Evolutionary conservation across 2,888 invertebrate genomes (phyloP).

Genomic region (Cephus runcator): DNA sequence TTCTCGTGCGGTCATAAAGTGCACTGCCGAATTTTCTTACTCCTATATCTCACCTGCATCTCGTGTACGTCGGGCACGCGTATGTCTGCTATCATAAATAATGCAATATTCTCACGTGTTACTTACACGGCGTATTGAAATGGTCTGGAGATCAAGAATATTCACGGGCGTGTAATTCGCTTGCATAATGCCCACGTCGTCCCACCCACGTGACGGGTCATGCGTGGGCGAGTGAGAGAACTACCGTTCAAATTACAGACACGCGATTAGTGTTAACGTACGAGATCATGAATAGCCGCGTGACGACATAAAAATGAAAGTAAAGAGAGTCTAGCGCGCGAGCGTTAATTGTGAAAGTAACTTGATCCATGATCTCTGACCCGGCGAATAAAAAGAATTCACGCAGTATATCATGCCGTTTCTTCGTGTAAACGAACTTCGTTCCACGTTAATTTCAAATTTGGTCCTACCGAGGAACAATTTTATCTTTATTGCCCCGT

Average conservation of each 20-base stretch:
- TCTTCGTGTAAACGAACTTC: neutral
- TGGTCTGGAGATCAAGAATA: neutral
- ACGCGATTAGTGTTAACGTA: neutral
- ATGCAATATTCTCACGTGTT: neutral
- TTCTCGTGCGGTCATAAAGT: neutral
- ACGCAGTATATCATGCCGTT: neutral
- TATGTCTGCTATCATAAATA: neutral
- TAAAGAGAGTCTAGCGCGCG: neutral
- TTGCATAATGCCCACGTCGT: constrained; percentile 32
- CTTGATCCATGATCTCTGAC: neutral
- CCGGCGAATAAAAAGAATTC: neutral
- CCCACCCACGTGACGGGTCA: constrained; percentile 37
- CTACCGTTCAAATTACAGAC: neutral
- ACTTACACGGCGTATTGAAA: neutral
- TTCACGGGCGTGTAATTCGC: constrained; percentile 41
- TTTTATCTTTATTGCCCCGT: neutral
- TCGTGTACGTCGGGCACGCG: neutral
- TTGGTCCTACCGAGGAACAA: neutral
- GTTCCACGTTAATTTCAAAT: neutral
- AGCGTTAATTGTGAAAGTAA: neutral
- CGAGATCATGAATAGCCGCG: neutral
- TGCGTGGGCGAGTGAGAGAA: constrained; percentile 11
- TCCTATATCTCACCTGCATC: neutral
- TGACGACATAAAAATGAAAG: neutral
- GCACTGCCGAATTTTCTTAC: neutral